A percentile compares a stretch with the other conserved stretches of the same genome.
Conservation (phyloP, 2,888 invertebrate genomes). For the Platerodrilus igneus region DNA sequence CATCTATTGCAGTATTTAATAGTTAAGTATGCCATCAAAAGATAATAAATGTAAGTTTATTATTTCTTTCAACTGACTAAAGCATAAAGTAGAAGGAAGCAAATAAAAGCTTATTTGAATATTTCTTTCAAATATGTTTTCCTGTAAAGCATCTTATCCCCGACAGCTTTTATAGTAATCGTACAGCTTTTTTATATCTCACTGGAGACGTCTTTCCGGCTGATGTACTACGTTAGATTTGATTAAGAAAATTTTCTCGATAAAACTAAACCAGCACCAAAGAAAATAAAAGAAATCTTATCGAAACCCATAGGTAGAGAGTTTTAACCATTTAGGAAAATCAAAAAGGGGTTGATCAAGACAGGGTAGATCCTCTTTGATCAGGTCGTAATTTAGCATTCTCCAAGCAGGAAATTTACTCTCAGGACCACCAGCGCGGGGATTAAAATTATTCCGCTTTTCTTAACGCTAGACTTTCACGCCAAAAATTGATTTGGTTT, state of each 20-base stretch:
- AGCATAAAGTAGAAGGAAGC: no score
- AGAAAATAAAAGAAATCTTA: conserved; percentile 17
- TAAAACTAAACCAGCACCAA: conserved; percentile 30
- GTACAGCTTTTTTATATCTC: conserved; percentile 38
- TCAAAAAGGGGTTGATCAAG: conserved; percentile 33
- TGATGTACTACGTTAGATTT: conserved; percentile 39
- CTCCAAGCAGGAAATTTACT: conserved; percentile 34
- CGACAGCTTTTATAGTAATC: conserved; percentile 37
- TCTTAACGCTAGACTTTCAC: conserved; percentile 35
- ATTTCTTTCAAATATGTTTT: conserved; percentile 36
- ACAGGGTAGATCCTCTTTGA: conserved; percentile 36
- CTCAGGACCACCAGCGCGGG: conserved; percentile 37
- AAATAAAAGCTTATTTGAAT: conserved; percentile 22
- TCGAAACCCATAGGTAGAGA: conserved; percentile 27
- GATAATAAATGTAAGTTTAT: no score
- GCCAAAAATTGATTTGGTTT: conserved; percentile 31
- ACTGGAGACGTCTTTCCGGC: conserved; percentile 36
- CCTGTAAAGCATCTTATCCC: conserved; percentile 38
- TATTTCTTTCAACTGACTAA: no score
- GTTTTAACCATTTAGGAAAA: conserved; percentile 21
- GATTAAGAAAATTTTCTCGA: conserved; percentile 40
- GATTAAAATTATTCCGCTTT: conserved; percentile 41
- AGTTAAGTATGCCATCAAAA: no score
- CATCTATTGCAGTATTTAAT: no score
- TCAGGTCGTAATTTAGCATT: conserved; percentile 38